Evolutionary conservation across 2,113 vertebrate species (phyloP), one percentile per base, ranked within the genome.

Genomic region (Urocitellus parryii): DNA sequence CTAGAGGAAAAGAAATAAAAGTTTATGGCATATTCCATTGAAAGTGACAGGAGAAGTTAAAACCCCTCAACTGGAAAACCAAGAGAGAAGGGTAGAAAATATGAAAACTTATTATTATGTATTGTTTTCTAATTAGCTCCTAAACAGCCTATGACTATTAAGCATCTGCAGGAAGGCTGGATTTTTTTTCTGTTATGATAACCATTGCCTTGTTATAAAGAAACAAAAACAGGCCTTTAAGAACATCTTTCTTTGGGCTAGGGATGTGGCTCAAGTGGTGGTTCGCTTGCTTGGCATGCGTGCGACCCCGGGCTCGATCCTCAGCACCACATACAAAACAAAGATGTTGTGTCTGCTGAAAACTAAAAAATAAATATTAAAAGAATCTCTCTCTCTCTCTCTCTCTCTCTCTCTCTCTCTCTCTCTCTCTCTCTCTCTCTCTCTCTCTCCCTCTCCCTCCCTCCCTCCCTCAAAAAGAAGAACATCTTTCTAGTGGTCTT

Each of bases 121-220:
- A 34, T 58, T 77, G 6, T 18, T 61, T 39, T 78, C 74, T 61
- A 97, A 96, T 96, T 94, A 85, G 37, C 6, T 97, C 94, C 94
- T 42, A 88, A 83, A 82, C 56, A 89, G 72, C 81, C 72, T 91
- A 56, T n/a, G 81, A 77, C 42, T 86, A 39, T 0, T 91, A 74
- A 97, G 70, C 17, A 90, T 61, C 56, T 94, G 58, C 29, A 96
- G 63, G 58, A 77, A 87, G 67, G 4, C 4, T 95, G n/a, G 83
- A 39, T 0, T 1, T 84, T 4, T 4, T 84, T 96, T 70, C 81
- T 72, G 79, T 90, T 76, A 1, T 77, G 77, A 88, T 86, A 91
- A 67, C 51, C 63, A n/a, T 39, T 92, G 53, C 88, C 73, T 51
- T 89, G 34, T 58, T 94, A 84, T n/a, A 45, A 37, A 96, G 27